Percentiles rank a stretch among this genome's conserved stretches.
Conservation (phyloP, 1,140 invertebrate genomes). For the Polypedilum vanderplanki region DNA sequence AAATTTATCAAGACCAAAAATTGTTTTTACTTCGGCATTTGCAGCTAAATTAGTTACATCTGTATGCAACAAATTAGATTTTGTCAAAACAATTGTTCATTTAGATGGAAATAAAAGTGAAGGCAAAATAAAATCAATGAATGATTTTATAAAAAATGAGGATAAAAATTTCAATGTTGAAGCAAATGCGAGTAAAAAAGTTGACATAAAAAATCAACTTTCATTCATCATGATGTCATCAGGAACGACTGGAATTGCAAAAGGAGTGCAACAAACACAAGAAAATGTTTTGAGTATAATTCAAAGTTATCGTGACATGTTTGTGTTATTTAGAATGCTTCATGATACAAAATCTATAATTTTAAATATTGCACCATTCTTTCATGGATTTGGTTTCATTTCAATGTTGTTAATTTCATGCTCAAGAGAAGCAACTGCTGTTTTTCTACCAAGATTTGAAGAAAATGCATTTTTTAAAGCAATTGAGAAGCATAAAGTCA, state of each 20-base stretch:
- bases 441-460: too few species aligned
- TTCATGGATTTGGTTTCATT: too few species aligned
- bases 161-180: conserved; percentile 30
- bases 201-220: conserved; percentile 40
- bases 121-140: neutral
- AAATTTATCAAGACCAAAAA: neutral
- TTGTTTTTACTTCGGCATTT: neutral
- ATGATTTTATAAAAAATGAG: neutral
- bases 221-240: conserved; percentile 51
- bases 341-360: too few species aligned
- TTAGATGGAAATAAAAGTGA: neutral
- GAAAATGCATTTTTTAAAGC: too few species aligned
- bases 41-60: neutral
- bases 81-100: neutral
- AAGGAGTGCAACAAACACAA: conserved; percentile 45
- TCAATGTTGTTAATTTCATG: too few species aligned
- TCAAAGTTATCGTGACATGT: too few species aligned
- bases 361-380: too few species aligned
- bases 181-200: conserved; percentile 39
- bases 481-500: conserved; percentile 47
- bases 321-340: too few species aligned
- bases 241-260: conserved; percentile 68
- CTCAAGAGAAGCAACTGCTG: too few species aligned
- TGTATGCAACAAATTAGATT: neutral
- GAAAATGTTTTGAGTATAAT: too few species aligned